A percentile compares a stretch with the other conserved stretches of the same genome.
Evolutionary conservation across 2,888 invertebrate species (phyloP).

Genomic region (Melikaiella ostensackeni): DNA sequence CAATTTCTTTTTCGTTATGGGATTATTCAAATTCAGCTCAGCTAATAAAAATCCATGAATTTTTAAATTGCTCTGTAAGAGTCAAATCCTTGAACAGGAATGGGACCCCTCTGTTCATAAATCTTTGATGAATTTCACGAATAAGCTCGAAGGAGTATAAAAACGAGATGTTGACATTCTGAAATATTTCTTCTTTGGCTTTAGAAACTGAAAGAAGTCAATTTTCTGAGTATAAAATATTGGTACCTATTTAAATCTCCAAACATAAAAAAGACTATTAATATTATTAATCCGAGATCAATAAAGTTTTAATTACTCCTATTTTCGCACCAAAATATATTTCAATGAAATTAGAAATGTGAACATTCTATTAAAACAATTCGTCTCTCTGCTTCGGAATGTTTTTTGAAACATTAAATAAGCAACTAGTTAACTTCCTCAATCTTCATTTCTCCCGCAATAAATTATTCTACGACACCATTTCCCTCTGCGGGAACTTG

Average conservation of each 20-base stretch:
- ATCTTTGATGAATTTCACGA: conserved; percentile 29
- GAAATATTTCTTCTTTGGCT: conserved; percentile 16
- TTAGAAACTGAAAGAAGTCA: neutral
- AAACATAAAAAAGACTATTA: too few relatives aligned
- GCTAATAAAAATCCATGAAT: neutral
- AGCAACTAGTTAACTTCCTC: neutral
- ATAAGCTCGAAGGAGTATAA: conserved; percentile 13
- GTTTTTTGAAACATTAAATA: neutral
- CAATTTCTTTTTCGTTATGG: neutral
- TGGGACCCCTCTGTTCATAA: conserved; percentile 6
- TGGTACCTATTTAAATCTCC: too few relatives aligned
- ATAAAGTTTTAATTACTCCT: too few relatives aligned
- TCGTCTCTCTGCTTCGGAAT: neutral
- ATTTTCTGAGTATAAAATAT: neutral
- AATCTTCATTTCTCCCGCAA: conserved; percentile 19
- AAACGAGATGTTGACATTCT: conserved; percentile 25
- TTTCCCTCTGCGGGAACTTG: neutral
- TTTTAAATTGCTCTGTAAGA: conserved; percentile 18
- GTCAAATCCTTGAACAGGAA: conserved; percentile 7
- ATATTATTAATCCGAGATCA: too few relatives aligned
- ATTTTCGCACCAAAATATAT: too few relatives aligned
- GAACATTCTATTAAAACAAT: too few relatives aligned
- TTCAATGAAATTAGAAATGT: too few relatives aligned
- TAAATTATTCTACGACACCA: conserved; percentile 25
- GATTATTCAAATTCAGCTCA: conserved; percentile 23